Percentiles rank a stretch among this genome's conserved stretches.
phyloP scores from a whole-genome alignment of 2,797 vertebrate species.

The Eulemur rubriventer region DNA sequence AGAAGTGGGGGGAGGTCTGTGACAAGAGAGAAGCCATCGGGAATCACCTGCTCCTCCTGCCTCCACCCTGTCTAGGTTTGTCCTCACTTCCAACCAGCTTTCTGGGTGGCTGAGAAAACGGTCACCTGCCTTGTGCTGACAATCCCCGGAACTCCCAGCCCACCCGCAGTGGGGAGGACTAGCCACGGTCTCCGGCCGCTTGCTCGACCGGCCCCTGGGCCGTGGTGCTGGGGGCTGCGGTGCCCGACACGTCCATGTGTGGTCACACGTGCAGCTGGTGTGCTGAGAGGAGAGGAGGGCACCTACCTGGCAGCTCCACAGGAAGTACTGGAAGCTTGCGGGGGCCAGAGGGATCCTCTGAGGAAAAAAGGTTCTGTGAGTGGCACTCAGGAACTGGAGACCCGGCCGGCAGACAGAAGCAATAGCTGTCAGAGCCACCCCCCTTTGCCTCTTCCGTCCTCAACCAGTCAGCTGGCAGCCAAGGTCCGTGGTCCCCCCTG shows the following conservation, averaged over 20 bases:
- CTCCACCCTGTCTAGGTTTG: not conserved
- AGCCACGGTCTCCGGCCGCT: not conserved
- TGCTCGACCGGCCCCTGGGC: not conserved
- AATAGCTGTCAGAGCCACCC: rapidly evolving
- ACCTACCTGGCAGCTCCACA: not conserved
- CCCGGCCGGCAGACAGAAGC: rapidly evolving
- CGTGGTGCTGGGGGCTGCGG: no score
- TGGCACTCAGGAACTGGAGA: not conserved
- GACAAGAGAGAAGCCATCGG: not conserved
- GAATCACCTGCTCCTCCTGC: not conserved
- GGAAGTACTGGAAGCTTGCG: not conserved
- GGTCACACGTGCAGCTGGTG: not conserved
- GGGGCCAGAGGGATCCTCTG: not conserved
- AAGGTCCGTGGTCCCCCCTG: no score
- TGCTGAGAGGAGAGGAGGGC: not conserved
- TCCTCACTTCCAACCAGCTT: not conserved
- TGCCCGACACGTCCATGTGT: rapidly evolving
- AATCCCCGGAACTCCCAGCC: not conserved
- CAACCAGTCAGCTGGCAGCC: no score
- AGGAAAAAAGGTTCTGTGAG: not conserved
- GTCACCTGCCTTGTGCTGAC: rapidly evolving
- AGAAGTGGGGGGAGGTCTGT: not conserved
- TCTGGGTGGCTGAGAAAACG: not conserved
- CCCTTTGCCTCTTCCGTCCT: not conserved
- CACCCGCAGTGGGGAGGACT: no score